Base-by-base conservation (phyloP, 30 jellyfish, hydroid and myxozoan species). In the Turritopsis dohrnii region DNA sequence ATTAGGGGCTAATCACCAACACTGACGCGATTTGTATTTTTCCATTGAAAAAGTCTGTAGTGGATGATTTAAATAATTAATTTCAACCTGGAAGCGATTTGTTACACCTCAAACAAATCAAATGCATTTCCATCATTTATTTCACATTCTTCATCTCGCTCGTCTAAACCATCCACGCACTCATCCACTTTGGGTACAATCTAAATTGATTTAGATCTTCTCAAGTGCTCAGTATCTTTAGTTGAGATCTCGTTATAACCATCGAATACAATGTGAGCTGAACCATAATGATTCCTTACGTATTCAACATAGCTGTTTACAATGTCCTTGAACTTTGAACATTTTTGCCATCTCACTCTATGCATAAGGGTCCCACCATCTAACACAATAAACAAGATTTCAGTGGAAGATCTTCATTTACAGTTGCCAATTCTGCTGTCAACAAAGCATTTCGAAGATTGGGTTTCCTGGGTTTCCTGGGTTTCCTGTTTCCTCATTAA, bases 401-500 rank as follows among this genome's bases (percentile, higher is more conserved):
- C 13, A 13, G 5, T 41, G 60, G 60, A 41, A 41, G 5, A 13
- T 13, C 13, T 41, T 41, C 60, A 41, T 41, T 41, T 3, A 3
- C 13, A 3, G 13, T 41, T 41, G 60, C 13, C 60, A 3, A 13
- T 41, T 41, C 60, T 13, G 5, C 60, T 41, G 5, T 41, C 60
- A 41, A 3, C 60, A 41, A 13, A 41, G 77, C 77, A 5, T 69
- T 69, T 16, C 30, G 28, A 7, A 69, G 16, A 26, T 5, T 16
- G 16, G 77, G 5, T 75, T 85, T 0, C 28, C 83, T 53, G 88
- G 94, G 54, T 85, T 85, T 52, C 88, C 28, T 85, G n/a, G n/a
- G n/a, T n/a, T n/a, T n/a, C n/a, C n/a, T n/a, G n/a, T 13, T 41
- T 41, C 9, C 60, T 5, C 60, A 41, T 41, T 13, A 41, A 41